These are phyloP conservation scores for Syrphus vitripennis DNA, from an alignment of 2,888 invertebrate species.

Conservation along the genomic window DNA sequence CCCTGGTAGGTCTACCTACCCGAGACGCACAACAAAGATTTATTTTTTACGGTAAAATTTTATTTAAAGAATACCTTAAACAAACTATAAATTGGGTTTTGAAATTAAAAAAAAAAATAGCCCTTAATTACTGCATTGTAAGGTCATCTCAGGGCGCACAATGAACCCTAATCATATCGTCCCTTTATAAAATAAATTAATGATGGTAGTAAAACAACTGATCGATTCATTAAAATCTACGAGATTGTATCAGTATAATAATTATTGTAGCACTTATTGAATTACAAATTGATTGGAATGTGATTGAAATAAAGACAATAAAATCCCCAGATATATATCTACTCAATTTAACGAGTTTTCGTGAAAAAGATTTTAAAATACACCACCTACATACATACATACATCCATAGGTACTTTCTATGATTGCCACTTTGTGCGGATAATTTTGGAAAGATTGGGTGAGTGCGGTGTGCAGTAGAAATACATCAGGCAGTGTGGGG, in stretches of 20 bases:
- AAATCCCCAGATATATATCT: neutral
- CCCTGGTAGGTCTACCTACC: neutral
- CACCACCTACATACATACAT: too few relatives aligned
- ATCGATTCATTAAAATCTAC: neutral
- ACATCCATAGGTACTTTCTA: too few relatives aligned
- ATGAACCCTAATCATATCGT: neutral
- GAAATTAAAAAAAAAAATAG: neutral
- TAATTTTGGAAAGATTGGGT: too few relatives aligned
- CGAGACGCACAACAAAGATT: neutral
- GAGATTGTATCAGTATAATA: conserved; percentile 3
- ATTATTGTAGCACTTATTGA: neutral
- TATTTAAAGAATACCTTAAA: neutral
- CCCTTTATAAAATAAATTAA: neutral
- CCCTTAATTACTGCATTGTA: neutral
- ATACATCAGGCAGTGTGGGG: too few relatives aligned
- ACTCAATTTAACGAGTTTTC: neutral
- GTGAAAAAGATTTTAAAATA: neutral
- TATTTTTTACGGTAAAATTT: neutral
- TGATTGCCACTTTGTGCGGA: too few relatives aligned
- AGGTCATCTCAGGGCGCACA: neutral
- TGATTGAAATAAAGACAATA: neutral
- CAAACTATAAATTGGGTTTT: neutral
- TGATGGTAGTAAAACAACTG: neutral
- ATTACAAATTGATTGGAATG: neutral
- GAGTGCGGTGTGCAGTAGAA: too few relatives aligned